Base-by-base conservation (phyloP, 1,140 invertebrate species). In the Trichogramma pretiosum region DNA sequence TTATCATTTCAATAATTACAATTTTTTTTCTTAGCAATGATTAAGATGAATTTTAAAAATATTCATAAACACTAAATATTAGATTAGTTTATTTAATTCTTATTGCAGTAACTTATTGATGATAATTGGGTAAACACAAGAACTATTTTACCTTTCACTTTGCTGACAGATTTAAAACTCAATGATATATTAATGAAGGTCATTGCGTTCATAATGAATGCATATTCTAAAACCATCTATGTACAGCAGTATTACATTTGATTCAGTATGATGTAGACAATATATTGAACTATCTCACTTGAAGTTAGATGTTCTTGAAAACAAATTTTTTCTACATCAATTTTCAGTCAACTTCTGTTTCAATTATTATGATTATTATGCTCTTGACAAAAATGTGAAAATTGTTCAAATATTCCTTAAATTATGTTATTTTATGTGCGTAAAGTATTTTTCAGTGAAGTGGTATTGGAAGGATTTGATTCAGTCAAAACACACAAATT, bases 361-460 rank as follows among this genome's bases (percentile, higher is more conserved):
- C n/a, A n/a, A n/a, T n/a, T n/a, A n/a, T n/a, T n/a, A n/a, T n/a
- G 8, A 26, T 23, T 33, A 23, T n/a, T 8, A 16, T 37, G 19
- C 23, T 32, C 18, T 33, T 35, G 26, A 30, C 43, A 50, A 41
- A 46, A 50, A 45, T 39, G 35, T 45, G 48, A 40, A 45, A 50
- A 45, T 18, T 37, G n/a, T 28, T 37, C 33, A 28, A 24, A 30
- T 34, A 17, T 48, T 48, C 22, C 21, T 28, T 43, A 18, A 30
- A 40, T n/a, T 16, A 34, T 56, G 22, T 17, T 53, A 9, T 39
- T 46, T 52, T 34, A 50, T 17, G 33, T 55, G 40, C 53, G 51
- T 30, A 56, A 52, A 40, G 19, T 51, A 36, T 52, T 52, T 58
- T 60, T 48, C 52, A 62, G 60, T 35, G 46, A 56, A 46, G 50